Evolutionary conservation across 2,888 invertebrate genomes (phyloP), one percentile per base, ranked within the genome.

Genomic region (Nemotelus pantherinus): DNA sequence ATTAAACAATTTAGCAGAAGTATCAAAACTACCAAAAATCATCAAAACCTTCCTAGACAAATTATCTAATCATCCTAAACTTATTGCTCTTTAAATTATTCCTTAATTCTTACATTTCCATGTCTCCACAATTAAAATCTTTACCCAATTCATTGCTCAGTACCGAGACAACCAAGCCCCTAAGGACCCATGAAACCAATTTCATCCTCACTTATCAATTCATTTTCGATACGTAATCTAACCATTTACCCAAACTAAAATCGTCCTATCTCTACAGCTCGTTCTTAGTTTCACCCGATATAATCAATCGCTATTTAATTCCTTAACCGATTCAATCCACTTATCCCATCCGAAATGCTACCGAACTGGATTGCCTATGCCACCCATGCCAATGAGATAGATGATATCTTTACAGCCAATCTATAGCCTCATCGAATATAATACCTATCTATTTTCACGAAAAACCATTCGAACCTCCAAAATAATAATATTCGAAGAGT

Each of bases 141-240:
- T 25, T 25, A 25, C 25, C 25, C 25, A 25, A 25, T 25, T 25
- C 25, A 25, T 25, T 25, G 25, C 25, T 53, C 53, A 53, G 10
- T 53, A 7, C 53, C 53, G 1, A 7, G 10, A 10, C 7, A 65
- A 65, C 4, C 41, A 65, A 25, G 3, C 65, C 65, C 65, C 6
- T 3, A 0, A 47, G 25, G n/a, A 65, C 7, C 41, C 2, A 65
- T 53, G 4, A 70, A 70, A 70, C 53, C 43, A 55, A 55, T 50
- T 70, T 53, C 9, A 55, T 55, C 67, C 48, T 2, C 44, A 70
- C 53, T 70, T 70, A 53, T 53, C 53, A 70, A 70, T 70, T 55
- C 70, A 70, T 70, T 70, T 70, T 50, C 43, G 70, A 4, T 43
- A 39, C 25, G 25, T 25, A 25, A 25, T 25, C 25, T 25, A 25